Evolutionary conservation across 1,140 invertebrate genomes (phyloP), one percentile per base, ranked within the genome.

Genomic region (Plectrocnemia conspersa): DNA sequence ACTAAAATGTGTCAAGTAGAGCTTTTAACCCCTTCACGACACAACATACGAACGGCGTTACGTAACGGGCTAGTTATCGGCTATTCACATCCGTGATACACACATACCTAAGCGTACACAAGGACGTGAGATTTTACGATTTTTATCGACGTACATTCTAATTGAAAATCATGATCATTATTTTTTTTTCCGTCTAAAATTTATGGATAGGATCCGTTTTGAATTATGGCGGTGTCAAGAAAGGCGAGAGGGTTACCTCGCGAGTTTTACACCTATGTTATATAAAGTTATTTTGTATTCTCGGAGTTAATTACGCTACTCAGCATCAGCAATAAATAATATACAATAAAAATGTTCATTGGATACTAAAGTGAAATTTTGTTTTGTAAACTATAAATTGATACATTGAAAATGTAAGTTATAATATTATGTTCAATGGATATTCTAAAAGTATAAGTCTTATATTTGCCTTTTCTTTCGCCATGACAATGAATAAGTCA

Each of bases 1-100:
- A 52, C 48, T 50, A 54, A 59, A 59, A 54, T 59, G 57, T 59
- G 57, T 59, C 57, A 59, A 59, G 57, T 55, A 40, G 57, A 47
- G 52, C 40, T 32, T 35, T 40, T 46, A 54, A 44, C 32, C 52
- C 52, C 46, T 35, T 45, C 52, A 38, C 47, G 47, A 24, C 47
- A n/a, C n/a, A n/a, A n/a, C n/a, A n/a, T n/a, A n/a, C n/a, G n/a
- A 15, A 36, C 23, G 47, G 23, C 45, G 18, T 47, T 47, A 47
- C 45, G 27, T 35, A 47, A 47, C 45, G 27, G 18, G 45, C 45
- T 35, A 47, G 27, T 47, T 47, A 35, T 19, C 27, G 22, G n/a
- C 45, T 24, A 35, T 35, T 47, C 42, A 45, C 42, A 40, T 40
- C 32, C n/a, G 16, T 15, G 9, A 33, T 9, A 33, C 32, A 7